A percentile compares a stretch with the other conserved stretches of the same genome.
Conservation (phyloP, 2,113 vertebrate genomes). For the Labrus mixtus region DNA sequence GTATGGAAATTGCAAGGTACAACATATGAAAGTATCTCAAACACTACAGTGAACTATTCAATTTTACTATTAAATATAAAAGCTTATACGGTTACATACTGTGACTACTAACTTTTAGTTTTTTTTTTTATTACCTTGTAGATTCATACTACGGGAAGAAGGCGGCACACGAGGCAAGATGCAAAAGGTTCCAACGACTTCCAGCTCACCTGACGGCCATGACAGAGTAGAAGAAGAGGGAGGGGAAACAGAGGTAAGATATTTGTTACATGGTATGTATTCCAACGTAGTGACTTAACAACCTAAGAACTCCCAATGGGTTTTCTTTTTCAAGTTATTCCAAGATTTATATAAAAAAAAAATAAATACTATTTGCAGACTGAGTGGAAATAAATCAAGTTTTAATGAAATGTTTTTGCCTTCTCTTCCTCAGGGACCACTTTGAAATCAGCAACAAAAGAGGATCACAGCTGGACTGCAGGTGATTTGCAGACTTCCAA, state of each 20-base stretch:
- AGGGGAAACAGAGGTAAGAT: not conserved
- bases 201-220: not conserved
- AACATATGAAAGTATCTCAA: not conserved
- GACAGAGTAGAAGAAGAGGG: not conserved
- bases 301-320: no score
- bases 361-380: no score
- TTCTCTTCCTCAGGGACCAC: not conserved
- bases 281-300: no score
- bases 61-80: not conserved
- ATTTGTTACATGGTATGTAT: not conserved
- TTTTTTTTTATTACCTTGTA: not conserved
- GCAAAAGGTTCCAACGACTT: not conserved
- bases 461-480: not conserved
- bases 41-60: not conserved
- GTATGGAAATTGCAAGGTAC: not conserved
- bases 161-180: accelerated
- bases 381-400: not conserved
- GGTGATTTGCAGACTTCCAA: not conserved
- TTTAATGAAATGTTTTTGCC: not conserved
- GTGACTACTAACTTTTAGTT: not conserved
- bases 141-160: not conserved
- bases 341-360: no score
- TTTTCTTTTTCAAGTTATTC: no score
- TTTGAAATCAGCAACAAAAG: not conserved
- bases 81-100: not conserved